Evolutionary conservation across 2,797 vertebrate genomes (phyloP).

Genomic region (Phoxinus dragarum): DNA sequence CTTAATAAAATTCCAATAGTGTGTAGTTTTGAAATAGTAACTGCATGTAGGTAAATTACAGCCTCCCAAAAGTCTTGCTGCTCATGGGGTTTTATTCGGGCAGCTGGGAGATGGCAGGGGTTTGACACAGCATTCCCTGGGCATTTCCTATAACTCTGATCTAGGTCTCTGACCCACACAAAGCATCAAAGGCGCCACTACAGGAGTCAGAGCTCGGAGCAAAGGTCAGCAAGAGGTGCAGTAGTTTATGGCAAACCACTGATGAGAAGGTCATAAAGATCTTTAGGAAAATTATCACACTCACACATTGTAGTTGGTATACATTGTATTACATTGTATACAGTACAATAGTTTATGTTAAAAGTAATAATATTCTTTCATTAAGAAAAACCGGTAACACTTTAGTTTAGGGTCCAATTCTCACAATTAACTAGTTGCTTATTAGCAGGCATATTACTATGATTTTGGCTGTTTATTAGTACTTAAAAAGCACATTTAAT

Average conservation of each 20-base stretch:
- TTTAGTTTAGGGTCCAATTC: too few relatives aligned
- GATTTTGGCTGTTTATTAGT: too few relatives aligned
- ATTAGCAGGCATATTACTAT: too few relatives aligned
- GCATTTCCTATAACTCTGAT: conserved; percentile 72
- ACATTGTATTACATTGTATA: too few relatives aligned
- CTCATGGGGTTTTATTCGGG: conserved; percentile 68
- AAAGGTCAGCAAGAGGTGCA: conserved; percentile 64
- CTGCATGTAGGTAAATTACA: conserved; percentile 53
- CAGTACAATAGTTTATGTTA: neutral
- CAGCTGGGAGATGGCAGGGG: conserved; percentile 65
- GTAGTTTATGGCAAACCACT: conserved; percentile 62
- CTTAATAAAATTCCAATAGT: neutral
- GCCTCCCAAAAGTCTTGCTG: conserved; percentile 57
- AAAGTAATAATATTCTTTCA: neutral
- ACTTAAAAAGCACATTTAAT: too few relatives aligned
- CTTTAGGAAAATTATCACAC: neutral
- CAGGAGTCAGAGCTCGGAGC: conserved; percentile 65
- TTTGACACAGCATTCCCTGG: conserved; percentile 61
- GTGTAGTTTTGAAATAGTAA: neutral
- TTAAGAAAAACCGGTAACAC: neutral
- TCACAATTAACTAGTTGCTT: too few relatives aligned
- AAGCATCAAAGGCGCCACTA: conserved; percentile 75
- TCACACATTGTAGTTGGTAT: neutral
- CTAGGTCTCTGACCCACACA: conserved; percentile 70
- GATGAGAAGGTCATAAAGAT: conserved; percentile 12